Conservation (phyloP, 2,888 invertebrate genomes). For the Sepiola atlantica region DNA sequence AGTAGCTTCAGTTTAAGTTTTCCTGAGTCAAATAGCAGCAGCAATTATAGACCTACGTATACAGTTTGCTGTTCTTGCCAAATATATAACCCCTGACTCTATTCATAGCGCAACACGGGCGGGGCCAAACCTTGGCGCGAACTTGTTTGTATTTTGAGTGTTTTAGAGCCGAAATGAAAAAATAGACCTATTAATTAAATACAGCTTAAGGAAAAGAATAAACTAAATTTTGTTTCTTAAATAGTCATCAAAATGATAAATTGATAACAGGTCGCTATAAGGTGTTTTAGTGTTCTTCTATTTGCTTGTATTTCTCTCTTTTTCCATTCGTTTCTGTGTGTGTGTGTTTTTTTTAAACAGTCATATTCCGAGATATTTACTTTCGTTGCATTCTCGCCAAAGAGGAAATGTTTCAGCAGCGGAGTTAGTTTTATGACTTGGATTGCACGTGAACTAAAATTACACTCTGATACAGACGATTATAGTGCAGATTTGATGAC, state of each 20-base stretch:
- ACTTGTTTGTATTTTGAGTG: background rate
- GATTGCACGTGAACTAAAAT: no score
- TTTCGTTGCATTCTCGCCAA: no score
- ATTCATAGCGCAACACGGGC: background rate
- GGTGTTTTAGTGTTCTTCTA: background rate
- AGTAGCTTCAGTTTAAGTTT: background rate
- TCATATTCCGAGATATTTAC: no score
- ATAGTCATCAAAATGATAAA: constrained; percentile 5
- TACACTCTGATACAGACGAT: no score
- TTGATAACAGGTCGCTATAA: background rate
- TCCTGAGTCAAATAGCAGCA: background rate
- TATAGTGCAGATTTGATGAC: no score
- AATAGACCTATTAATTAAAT: background rate
- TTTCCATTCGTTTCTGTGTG: background rate
- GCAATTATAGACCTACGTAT: background rate
- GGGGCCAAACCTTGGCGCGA: background rate
- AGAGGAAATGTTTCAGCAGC: no score
- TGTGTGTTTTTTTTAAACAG: background rate
- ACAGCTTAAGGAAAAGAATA: background rate
- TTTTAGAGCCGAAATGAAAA: background rate
- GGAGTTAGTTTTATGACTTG: no score
- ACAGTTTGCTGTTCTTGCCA: background rate
- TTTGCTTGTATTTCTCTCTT: background rate
- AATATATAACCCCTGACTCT: background rate
- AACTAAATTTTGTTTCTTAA: background rate